Percentiles rank a stretch among this genome's conserved stretches.
These are phyloP conservation scores for Helicolenus hilgendorfi DNA, from an alignment of 2,797 vertebrate species.

Conservation along the genomic window DNA sequence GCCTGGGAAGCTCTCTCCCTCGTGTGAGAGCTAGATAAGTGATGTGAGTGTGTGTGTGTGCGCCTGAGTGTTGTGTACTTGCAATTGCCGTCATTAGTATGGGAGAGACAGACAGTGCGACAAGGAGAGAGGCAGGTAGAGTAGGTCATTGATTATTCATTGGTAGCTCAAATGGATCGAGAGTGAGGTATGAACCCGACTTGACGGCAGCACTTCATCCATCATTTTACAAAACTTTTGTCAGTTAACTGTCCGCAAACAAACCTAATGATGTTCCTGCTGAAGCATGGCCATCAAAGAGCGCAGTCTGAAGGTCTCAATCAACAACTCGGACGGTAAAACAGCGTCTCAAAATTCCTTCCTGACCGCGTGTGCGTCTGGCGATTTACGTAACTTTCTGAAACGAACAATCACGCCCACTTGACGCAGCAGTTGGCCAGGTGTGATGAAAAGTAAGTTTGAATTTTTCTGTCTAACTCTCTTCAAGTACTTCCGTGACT, in stretches of 20 bases:
- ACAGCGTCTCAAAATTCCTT: background rate
- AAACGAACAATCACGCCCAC: background rate
- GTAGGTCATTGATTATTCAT: constrained; percentile 53
- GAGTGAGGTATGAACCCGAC: constrained; percentile 13
- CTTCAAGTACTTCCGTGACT: background rate
- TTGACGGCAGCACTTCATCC: constrained; percentile 38
- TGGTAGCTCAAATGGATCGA: constrained; percentile 18
- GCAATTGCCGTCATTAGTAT: constrained; percentile 55
- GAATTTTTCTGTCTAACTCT: background rate
- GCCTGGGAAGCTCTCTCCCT: constrained; percentile 4
- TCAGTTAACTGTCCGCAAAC: constrained; percentile 39
- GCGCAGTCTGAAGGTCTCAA: background rate
- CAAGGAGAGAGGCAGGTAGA: constrained; percentile 14
- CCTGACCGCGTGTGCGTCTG: background rate
- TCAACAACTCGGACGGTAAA: background rate
- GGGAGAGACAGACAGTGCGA: constrained; percentile 11
- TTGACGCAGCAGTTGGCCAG: background rate
- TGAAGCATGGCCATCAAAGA: background rate
- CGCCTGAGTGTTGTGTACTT: constrained; percentile 14
- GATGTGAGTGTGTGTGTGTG: constrained; percentile 1
- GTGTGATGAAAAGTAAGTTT: background rate
- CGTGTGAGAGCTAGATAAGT: background rate
- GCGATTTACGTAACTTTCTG: constrained; percentile 2
- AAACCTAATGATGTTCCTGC: constrained; percentile 26
- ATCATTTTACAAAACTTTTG: constrained; percentile 43